Base-by-base conservation (phyloP, 2,888 invertebrate genomes). In the Andrena camellia region DNA sequence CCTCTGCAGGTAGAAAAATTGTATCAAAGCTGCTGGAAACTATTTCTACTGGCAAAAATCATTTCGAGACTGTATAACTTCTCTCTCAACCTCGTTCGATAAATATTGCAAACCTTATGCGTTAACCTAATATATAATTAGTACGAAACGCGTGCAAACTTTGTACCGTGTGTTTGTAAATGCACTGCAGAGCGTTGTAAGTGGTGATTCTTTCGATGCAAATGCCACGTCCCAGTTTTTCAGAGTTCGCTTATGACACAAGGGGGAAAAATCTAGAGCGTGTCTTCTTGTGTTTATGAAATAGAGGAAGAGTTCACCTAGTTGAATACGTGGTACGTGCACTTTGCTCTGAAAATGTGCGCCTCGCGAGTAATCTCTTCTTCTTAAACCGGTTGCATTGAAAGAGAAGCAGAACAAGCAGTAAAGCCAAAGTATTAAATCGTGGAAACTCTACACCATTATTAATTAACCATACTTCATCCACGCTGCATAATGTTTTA, bases 301-400 rank as follows among this genome's bases (percentile, higher is more conserved):
- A 83, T 31, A 33, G 75, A 71, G 60, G 73, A 74, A 60, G 69
- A 54, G 42, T 33, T 60, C 63, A 31, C 13, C 10, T 63, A 29
- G 26, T 8, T 63, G 62, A 60, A 60, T 68, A 26, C 63, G 29
- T 2, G 2, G 29, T 33, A 20, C 50, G 50, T 1, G 26, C 64
- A 35, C 42, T 75, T 59, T 64, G 20, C 60, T 75, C 50, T 52
- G 64, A 42, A 81, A 68, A 62, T 66, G 50, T 60, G 52, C 13
- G 70, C 42, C 62, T 57, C 70, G 54, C 31, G 31, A 42, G 42
- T 68, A 68, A 50, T 74, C 72, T 64, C 57, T 63, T 64, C 57
- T 63, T 29, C 42, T 31, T 69, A 67, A 85, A 83, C 85, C 78
- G 73, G 83, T 86, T 71, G 54, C 76, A 33, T 26, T 68, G 86